These are phyloP conservation scores for Henricia sp. DNA, from an alignment of 53 echinoderm and acorn worm species.

Conservation along the genomic window DNA sequence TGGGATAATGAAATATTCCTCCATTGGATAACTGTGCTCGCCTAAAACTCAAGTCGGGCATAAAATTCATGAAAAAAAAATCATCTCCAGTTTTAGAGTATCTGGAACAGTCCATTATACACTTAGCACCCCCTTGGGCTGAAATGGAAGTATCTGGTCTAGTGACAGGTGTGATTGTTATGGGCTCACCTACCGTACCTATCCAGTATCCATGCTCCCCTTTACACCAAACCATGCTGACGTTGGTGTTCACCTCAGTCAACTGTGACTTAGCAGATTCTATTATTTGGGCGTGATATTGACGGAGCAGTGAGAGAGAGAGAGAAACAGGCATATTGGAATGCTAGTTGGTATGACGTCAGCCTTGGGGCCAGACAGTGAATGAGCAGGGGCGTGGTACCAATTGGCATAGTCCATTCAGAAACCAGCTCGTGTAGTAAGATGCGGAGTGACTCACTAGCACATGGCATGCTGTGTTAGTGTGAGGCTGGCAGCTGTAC, in stretches of 20 bases:
- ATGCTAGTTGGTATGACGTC: constrained; percentile 46
- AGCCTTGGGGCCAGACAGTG: not conserved
- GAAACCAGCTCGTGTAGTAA: constrained; percentile 13
- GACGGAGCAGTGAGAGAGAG: constrained; percentile 31
- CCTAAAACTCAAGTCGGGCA: not conserved
- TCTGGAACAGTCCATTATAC: constrained; percentile 53
- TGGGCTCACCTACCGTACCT: constrained; percentile 3
- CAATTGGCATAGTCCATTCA: constrained; percentile 8
- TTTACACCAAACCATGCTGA: constrained; percentile 36
- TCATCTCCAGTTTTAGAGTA: not conserved
- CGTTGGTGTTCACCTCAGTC: constrained; percentile 12
- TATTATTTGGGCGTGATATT: constrained; percentile 40
- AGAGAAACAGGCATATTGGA: not conserved
- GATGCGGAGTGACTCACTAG: not conserved
- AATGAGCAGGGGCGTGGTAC: constrained; percentile 55
- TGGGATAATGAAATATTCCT: not conserved
- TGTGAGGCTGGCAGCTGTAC: not conserved
- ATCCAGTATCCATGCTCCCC: not conserved
- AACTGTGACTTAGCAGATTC: constrained; percentile 32
- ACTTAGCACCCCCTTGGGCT: constrained; percentile 45
- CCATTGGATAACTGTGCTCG: not conserved
- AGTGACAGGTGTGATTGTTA: constrained; percentile 36
- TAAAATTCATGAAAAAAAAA: not conserved
- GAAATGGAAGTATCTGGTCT: constrained; percentile 51
- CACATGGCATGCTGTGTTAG: constrained; percentile 18